These are phyloP conservation scores for Sciurus niger DNA, from an alignment of 2,113 vertebrate species.

Conservation along the genomic window DNA sequence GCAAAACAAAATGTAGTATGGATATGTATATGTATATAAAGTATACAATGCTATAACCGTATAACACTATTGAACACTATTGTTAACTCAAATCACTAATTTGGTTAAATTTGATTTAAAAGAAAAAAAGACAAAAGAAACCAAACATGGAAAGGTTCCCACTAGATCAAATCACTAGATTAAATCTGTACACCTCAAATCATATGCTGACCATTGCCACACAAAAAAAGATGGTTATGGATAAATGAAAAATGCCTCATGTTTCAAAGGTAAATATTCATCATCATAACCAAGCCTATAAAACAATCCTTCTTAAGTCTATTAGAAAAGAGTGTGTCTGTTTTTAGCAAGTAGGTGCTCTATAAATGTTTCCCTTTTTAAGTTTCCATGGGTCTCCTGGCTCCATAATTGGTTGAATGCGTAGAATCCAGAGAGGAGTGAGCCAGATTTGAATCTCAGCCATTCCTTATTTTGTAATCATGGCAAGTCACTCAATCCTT, in stretches of 20 bases:
- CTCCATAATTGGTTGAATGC: not conserved
- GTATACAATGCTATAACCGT: not conserved
- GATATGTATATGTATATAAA: not conserved
- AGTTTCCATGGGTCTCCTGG: not conserved
- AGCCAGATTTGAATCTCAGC: not conserved
- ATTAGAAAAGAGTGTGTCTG: not conserved
- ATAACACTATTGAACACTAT: not conserved
- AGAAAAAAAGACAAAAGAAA: constrained; percentile 40
- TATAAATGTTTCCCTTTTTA: not conserved
- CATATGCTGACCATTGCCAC: not conserved
- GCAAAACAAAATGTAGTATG: not conserved
- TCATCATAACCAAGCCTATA: not conserved
- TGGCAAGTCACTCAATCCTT: not conserved
- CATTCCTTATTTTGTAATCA: not conserved
- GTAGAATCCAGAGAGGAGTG: not conserved
- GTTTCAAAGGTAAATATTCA: not conserved
- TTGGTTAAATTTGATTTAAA: not conserved
- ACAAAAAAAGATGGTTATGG: not conserved
- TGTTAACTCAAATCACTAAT: not conserved
- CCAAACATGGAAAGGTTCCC: not conserved
- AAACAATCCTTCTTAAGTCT: not conserved
- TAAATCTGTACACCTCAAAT: not conserved
- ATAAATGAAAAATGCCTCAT: not conserved
- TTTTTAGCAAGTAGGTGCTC: not conserved
- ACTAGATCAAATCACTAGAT: not conserved